Conservation (phyloP, 2,888 invertebrate species). For the Pachydiplax longipennis region DNA sequence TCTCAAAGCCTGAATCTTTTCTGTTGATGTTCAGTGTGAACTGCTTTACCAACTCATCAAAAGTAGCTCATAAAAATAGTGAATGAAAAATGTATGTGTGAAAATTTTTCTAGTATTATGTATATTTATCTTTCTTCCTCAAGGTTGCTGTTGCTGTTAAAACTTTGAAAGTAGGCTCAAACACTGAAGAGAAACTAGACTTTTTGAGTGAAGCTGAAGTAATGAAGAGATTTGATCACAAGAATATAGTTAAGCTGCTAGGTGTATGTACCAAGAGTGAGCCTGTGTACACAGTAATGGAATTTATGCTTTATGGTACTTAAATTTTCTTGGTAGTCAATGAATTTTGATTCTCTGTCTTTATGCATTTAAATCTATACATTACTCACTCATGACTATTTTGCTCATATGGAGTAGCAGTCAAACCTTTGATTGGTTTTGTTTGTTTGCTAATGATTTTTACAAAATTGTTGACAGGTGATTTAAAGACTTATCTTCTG, state of each 20-base stretch:
- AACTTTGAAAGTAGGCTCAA: constrained; percentile 83
- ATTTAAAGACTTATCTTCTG: constrained; percentile 86
- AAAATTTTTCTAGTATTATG: not conserved
- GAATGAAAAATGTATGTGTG: too few species aligned
- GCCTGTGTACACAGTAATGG: constrained; percentile 91
- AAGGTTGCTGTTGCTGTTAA: constrained; percentile 83
- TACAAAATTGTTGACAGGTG: constrained; percentile 62
- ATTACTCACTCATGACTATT: not conserved
- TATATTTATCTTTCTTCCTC: constrained; percentile 8
- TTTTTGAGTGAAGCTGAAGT: constrained; percentile 92
- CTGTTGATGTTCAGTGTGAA: too few species aligned
- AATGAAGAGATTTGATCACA: constrained; percentile 92
- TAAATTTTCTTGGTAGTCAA: not conserved
- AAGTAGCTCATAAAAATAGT: too few species aligned
- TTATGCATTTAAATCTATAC: too few species aligned
- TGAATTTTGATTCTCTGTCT: too few species aligned
- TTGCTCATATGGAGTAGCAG: too few species aligned
- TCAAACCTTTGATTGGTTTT: not conserved
- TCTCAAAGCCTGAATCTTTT: too few species aligned
- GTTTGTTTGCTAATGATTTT: not conserved
- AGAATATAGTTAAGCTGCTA: constrained; percentile 83
- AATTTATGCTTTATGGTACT: constrained; percentile 86
- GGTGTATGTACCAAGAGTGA: constrained; percentile 88
- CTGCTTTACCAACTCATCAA: too few species aligned
- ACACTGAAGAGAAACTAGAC: constrained; percentile 86